Evolutionary conservation across 2,888 invertebrate genomes (phyloP).

Genomic region (Platycnemis pennipes): DNA sequence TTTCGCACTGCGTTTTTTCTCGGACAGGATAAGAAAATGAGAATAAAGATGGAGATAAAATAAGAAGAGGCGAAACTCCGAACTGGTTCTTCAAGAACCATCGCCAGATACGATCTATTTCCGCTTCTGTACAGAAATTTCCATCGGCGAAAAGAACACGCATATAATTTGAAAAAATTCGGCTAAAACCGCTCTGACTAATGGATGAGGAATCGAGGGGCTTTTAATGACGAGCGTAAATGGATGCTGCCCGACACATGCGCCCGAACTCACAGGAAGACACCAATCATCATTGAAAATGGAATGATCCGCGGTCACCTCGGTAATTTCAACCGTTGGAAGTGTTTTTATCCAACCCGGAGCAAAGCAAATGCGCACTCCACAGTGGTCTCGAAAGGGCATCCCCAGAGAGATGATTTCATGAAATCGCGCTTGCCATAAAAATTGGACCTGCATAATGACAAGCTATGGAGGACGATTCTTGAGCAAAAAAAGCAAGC

Average conservation of each 20-base stretch:
- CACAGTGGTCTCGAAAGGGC: not conserved
- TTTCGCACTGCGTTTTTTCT: not conserved
- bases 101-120: not conserved
- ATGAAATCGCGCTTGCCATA: not conserved
- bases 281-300: conserved; percentile 39
- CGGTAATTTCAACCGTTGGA: conserved; percentile 6
- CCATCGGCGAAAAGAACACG: not conserved
- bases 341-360: not conserved
- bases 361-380: not conserved
- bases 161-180: not conserved
- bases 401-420: not conserved
- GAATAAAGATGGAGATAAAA: not conserved
- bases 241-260: not conserved
- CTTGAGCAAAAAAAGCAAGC: not conserved
- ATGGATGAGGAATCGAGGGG: not conserved
- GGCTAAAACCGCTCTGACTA: not conserved
- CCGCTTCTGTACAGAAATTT: not conserved
- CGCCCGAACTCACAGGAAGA: conserved; percentile 39
- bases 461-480: not conserved
- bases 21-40: too few relatives aligned
- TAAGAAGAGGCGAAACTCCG: not conserved
- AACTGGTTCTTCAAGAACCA: not conserved
- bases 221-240: not conserved
- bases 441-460: not conserved
- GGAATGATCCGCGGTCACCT: conserved; percentile 34